Evolutionary conservation across 2,888 invertebrate species (phyloP).

Genomic region (Eucera pruinosa): DNA sequence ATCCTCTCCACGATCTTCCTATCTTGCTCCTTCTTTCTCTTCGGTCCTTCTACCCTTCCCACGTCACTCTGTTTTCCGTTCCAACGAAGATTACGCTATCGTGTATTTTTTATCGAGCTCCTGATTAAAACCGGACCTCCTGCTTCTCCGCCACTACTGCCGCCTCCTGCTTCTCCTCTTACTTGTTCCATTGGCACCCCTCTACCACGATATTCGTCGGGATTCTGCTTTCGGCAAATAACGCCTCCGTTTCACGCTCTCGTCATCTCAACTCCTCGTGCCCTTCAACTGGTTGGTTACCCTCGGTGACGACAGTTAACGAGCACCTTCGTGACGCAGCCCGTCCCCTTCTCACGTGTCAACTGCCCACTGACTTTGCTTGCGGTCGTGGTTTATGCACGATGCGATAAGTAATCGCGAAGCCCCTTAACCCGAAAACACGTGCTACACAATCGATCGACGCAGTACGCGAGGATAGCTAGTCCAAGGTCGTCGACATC

Average conservation of each 20-base stretch:
- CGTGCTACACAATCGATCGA: slow-evolving; percentile 46
- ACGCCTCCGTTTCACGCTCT: slow-evolving; percentile 66
- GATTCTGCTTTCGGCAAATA: slow-evolving; percentile 66
- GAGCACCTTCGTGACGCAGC: slow-evolving; percentile 67
- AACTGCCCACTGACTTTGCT: slow-evolving; percentile 60
- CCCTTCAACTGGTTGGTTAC: slow-evolving; percentile 18
- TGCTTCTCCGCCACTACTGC: slow-evolving; percentile 25
- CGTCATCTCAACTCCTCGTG: slow-evolving; percentile 26
- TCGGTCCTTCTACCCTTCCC: slow-evolving; percentile 27
- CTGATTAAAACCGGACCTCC: slow-evolving; percentile 73
- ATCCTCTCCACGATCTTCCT: slow-evolving; percentile 53
- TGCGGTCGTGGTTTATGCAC: slow-evolving; percentile 58
- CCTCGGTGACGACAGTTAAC: slow-evolving; percentile 66
- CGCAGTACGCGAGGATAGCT: neutral
- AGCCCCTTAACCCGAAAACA: slow-evolving; percentile 42
- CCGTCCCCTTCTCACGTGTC: slow-evolving; percentile 56
- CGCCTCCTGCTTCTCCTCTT: slow-evolving; percentile 2
- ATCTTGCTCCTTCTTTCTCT: slow-evolving; percentile 62
- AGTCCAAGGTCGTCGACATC: slow-evolving; percentile 46
- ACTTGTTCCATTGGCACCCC: slow-evolving; percentile 7
- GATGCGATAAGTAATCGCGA: slow-evolving; percentile 65
- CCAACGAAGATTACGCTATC: slow-evolving; percentile 75
- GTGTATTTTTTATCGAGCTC: slow-evolving; percentile 75
- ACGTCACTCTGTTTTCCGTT: slow-evolving; percentile 69
- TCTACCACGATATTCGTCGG: slow-evolving; percentile 20